Base-by-base conservation (phyloP, 2,888 invertebrate genomes). In the Pycnomerus fuliginosus region DNA sequence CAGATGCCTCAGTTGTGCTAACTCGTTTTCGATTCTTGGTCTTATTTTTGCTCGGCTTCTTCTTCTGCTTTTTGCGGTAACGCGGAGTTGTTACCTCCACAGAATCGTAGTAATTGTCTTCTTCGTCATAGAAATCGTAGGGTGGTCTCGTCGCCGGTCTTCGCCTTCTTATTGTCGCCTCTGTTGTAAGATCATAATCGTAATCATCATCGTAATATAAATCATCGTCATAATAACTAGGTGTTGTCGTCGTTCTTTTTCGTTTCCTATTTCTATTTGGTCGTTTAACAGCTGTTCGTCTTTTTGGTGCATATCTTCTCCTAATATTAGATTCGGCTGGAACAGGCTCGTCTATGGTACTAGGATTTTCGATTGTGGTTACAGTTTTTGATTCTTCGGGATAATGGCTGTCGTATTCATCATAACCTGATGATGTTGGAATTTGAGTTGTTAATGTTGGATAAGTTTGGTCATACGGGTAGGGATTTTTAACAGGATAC, bases 61-160 rank as follows among this genome's bases (percentile, higher is more conserved):
- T 52, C 54, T 24, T 52, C 41, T n/a, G 55, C 47, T 23, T 54
- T 30, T 51, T 60, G 11, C 48, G 47, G 16, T 50, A 51, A 38
- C 27, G 11, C 44, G 37, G 56, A 3, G 60, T 56, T 4, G 55
- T 55, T 7, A 48, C 22, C 48, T 58, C 58, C 13, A 48, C 50
- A 5, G 50, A 57, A 17, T 57, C 50, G 25, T 52, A 50, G 24
- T 38, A 23, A 2, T 55, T 50, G 17, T 55, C 53, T 16, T 37
- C 53, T 24, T 52, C 52, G 12, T 58, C 57, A 28, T 58, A 53
- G 2, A 53, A 52, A 23, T 56, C 56, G 5, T 44, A 10, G 10
- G 39, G 28, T 7, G 16, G 33, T 30, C 12, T 13, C 5, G 23
- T 17, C 7, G 11, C 2, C 14, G 11, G 13, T 4, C 32, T 24